Conservation (phyloP, 2,113 vertebrate genomes). For the Cichladusa arquata region DNA sequence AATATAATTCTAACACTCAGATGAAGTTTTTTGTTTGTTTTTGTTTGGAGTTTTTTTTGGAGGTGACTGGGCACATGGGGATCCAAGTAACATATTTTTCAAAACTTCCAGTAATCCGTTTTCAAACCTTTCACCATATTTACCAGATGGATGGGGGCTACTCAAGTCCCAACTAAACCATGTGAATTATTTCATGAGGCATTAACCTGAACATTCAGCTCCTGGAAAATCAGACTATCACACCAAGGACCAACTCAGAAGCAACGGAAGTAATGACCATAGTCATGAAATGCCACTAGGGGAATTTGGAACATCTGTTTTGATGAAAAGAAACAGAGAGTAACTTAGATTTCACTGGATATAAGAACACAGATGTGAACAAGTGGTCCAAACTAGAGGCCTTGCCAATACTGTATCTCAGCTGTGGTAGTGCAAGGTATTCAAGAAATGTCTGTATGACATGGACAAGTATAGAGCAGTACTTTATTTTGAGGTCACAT, state of each 20-base stretch:
- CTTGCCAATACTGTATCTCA: neutral
- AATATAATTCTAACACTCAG: neutral
- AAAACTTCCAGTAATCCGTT: neutral
- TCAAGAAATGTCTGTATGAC: neutral
- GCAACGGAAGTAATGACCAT: neutral
- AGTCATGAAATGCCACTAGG: neutral
- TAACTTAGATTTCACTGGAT: neutral
- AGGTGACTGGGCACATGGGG: rapidly evolving
- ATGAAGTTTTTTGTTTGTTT: neutral
- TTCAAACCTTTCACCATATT: neutral
- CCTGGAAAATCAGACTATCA: neutral
- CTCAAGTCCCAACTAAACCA: neutral
- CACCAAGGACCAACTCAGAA: neutral
- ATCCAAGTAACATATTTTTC: neutral
- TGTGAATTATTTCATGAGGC: neutral
- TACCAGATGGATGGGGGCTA: neutral
- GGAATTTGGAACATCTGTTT: neutral
- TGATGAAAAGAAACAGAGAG: neutral
- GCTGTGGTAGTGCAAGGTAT: neutral
- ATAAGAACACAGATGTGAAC: neutral
- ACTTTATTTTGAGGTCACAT: neutral
- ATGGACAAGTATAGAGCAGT: neutral
- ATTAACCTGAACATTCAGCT: neutral
- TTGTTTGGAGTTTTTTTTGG: neutral
- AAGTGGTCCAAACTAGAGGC: neutral